Conservation (phyloP, 2,113 vertebrate species). For the Mormoops blainvillei region DNA sequence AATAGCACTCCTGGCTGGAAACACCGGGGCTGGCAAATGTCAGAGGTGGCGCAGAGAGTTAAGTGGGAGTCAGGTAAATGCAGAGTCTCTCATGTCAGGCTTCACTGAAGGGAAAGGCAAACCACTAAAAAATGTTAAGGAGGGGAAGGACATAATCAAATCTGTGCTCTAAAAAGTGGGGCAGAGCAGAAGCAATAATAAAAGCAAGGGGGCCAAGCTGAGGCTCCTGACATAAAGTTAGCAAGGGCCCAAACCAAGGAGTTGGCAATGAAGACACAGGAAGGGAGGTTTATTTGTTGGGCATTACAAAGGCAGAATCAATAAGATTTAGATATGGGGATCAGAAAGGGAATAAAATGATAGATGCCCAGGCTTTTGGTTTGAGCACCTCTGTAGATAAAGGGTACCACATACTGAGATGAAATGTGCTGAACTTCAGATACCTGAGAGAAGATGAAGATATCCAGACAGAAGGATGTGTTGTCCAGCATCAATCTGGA, state of each 20-base stretch:
- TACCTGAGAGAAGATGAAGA: not conserved
- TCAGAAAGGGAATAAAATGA: not conserved
- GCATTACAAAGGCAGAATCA: not conserved
- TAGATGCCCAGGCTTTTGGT: not conserved
- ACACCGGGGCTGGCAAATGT: not conserved
- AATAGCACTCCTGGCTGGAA: not conserved
- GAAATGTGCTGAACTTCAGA: not conserved
- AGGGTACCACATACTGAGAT: not conserved
- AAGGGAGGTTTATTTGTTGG: not conserved
- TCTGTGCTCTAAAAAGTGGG: not conserved
- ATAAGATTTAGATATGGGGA: not conserved
- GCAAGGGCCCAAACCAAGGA: not conserved
- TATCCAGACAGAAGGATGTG: not conserved
- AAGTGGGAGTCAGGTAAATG: too few relatives aligned
- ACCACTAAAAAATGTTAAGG: not conserved
- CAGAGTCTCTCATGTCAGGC: not conserved
- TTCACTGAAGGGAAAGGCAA: not conserved
- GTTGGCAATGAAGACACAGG: accelerated
- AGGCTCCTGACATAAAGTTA: not conserved
- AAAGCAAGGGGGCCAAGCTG: not conserved
- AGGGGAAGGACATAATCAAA: not conserved
- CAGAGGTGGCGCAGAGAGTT: not conserved
- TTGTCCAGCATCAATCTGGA: not conserved
- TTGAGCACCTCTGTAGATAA: not conserved
- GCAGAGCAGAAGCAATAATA: not conserved